Evolutionary conservation across 2,888 invertebrate species (phyloP).

Genomic region (Meteorus cinctellus): DNA sequence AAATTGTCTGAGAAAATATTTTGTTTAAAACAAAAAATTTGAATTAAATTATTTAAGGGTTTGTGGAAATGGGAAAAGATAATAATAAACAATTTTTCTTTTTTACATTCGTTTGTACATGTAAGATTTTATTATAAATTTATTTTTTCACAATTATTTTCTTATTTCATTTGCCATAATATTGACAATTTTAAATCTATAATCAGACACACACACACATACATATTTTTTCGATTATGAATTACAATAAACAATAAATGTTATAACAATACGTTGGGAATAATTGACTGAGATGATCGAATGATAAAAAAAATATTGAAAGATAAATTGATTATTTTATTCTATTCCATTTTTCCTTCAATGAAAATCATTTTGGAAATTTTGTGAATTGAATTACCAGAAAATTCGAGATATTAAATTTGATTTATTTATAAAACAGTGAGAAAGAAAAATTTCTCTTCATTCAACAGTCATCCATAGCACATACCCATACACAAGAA

Average conservation of each 20-base stretch:
- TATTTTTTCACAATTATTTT: not conserved
- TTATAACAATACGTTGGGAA: not conserved
- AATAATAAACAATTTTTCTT: not conserved
- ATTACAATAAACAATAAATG: conserved; percentile 12
- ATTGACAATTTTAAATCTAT: conserved; percentile 3
- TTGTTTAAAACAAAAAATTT: not conserved
- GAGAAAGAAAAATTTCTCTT: too few species aligned
- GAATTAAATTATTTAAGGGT: not conserved
- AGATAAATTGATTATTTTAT: not conserved
- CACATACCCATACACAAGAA: not conserved
- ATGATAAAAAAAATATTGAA: not conserved
- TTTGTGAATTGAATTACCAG: not conserved
- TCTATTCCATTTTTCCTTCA: not conserved
- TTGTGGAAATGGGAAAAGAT: not conserved
- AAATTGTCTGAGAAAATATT: too few species aligned
- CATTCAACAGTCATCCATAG: not conserved
- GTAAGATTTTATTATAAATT: not conserved
- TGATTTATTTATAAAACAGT: not conserved
- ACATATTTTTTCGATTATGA: not conserved
- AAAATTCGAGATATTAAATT: not conserved
- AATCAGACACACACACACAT: not conserved
- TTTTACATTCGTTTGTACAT: not conserved
- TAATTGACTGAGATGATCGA: not conserved
- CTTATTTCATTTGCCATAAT: not conserved
- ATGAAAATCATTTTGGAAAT: not conserved